Evolutionary conservation across 2,888 invertebrate genomes (phyloP).

Genomic region (Phengaris arion): DNA sequence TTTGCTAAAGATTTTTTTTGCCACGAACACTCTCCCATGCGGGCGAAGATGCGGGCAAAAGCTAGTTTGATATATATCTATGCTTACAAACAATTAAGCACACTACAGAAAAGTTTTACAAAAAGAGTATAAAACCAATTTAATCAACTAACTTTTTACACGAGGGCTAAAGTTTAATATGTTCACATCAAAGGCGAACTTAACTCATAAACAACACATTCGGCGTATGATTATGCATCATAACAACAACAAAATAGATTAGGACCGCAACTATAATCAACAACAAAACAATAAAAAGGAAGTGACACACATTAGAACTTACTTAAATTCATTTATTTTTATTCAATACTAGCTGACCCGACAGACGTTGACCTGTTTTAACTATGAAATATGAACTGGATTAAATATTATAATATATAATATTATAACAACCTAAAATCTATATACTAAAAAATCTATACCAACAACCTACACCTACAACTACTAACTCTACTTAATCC

Average conservation of each 20-base stretch:
- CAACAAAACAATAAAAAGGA: neutral
- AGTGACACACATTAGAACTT: neutral
- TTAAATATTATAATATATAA: no score
- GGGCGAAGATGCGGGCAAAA: no score
- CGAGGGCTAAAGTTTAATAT: neutral
- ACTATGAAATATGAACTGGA: no score
- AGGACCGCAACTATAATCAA: neutral
- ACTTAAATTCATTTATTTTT: neutral
- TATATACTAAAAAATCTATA: no score
- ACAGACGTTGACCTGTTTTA: no score
- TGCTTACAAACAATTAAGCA: neutral
- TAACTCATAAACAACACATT: conserved; percentile 9
- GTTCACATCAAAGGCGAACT: conserved; percentile 6
- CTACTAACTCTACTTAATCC: no score
- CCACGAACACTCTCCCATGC: no score
- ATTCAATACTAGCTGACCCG: no score
- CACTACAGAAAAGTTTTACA: neutral
- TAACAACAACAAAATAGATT: conserved; percentile 5
- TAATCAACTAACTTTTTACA: conserved; percentile 17
- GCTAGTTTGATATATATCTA: no score
- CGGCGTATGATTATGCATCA: neutral
- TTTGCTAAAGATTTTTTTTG: no score
- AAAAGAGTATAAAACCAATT: conserved; percentile 4
- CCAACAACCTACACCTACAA: no score
- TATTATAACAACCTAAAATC: no score